These are phyloP conservation scores for Ptiloglossa arizonensis DNA, from an alignment of 1,140 invertebrate species.

Conservation along the genomic window DNA sequence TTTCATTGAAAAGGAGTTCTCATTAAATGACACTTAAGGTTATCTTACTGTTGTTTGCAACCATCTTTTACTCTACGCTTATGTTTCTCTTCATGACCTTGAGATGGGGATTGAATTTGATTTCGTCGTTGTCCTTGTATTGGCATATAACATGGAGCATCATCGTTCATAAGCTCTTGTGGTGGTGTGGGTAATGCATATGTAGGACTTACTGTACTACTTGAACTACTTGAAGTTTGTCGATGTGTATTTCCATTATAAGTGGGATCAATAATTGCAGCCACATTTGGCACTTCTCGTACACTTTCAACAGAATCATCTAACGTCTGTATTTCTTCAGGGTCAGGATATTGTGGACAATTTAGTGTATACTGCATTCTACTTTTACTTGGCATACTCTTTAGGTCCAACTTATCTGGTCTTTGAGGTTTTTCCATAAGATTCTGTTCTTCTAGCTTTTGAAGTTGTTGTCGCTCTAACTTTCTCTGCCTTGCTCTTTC, in stretches of 20 bases:
- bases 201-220: constrained; percentile 73
- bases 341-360: constrained; percentile 76
- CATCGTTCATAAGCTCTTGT: constrained; percentile 78
- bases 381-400: constrained; percentile 55
- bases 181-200: constrained; percentile 74
- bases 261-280: constrained; percentile 80
- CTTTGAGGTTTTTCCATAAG: constrained; percentile 71
- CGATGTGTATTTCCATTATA: constrained; percentile 72
- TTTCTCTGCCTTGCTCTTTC: constrained; percentile 87
- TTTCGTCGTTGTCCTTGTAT: constrained; percentile 89
- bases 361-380: constrained; percentile 50
- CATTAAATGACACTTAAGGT: too few species aligned
- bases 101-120: constrained; percentile 74
- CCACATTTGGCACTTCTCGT: constrained; percentile 75
- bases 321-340: constrained; percentile 80
- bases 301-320: constrained; percentile 67
- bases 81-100: constrained; percentile 81
- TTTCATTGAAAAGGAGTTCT: too few species aligned
- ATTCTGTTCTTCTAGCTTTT: constrained; percentile 76
- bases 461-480: constrained; percentile 84
- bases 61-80: constrained; percentile 80
- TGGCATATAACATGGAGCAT: constrained; percentile 89
- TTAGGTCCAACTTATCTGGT: constrained; percentile 77
- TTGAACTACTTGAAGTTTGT: constrained; percentile 76
- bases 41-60: constrained; percentile 80